Evolutionary conservation across 2,888 invertebrate species (phyloP), one percentile per base, ranked within the genome.

Genomic region (Drosophila nr. perissopoda): DNA sequence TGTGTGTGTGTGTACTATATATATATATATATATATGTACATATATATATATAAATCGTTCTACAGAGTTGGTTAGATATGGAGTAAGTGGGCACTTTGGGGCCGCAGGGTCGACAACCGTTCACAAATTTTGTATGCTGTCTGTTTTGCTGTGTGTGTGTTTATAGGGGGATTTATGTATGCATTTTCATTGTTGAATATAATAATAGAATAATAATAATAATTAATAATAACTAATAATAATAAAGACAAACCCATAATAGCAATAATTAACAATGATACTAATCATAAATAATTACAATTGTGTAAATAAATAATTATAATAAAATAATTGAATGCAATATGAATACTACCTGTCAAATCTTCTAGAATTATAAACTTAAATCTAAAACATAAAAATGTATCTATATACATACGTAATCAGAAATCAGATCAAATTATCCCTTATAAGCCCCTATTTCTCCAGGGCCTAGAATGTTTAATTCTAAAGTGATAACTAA

Each of bases 101-200:
- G 40, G 65, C 51, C 42, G 29, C 51, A 65, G 52, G 65, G 65
- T 60, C 51, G 42, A 60, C 34, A 60, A 58, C 61, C 66, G 53
- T 54, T 48, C 13, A 36, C 29, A 54, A 40, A 49, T 58, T 27
- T n/a, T 49, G 16, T 60, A 36, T 16, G 46, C 16, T 13, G 11
- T 33, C 4, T 13, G 10, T 27, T 25, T 29, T 11, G 13, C 11
- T 36, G 25, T 16, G 21, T 49, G 0, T 33, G 51, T n/a, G n/a
- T 53, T 33, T 34, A 34, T 25, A 16, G 8, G 34, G 21, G 11
- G 29, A 29, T n/a, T 29, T 13, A 1, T 2, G 11, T n/a, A n/a
- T 27, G 18, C 5, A 18, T 27, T 27, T 49, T 6, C 29, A 7
- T n/a, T 29, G 18, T 31, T 49, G 10, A 27, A 49, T 49, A 48